Evolutionary conservation across 2,797 vertebrate genomes (phyloP), one percentile per base, ranked within the genome.

Genomic region (Sciurus vulgaris): DNA sequence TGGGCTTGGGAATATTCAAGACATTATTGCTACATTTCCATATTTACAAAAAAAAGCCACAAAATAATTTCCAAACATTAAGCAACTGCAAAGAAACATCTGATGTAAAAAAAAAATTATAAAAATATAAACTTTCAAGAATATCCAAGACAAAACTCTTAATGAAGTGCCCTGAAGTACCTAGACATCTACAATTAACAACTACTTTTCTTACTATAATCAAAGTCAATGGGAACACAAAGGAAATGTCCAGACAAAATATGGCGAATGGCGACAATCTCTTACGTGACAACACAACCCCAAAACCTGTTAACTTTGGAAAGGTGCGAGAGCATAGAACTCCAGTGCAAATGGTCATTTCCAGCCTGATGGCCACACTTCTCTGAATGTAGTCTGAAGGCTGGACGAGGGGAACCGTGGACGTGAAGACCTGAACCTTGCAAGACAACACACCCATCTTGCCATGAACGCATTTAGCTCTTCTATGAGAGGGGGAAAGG

Each of bases 121-220:
- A 99, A 99, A 99, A 99, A 99, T 99, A 99, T 98, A 99, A 98
- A 97, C 98, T 98, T 98, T 98, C 97, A 97, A 98, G 97, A 98
- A 98, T 95, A 3, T 98, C 98, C 97, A 98, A 98, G 95, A 97
- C 97, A 98, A 98, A 98, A 89, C 98, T 98, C 98, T 98, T 96
- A 97, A 95, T 97, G 98, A 98, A 98, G 98, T 98, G 98, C 98
- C 98, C 88, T 98, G 97, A 98, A 98, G 98, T 99, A 99, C 98
- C 98, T 95, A 98, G 94, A 98, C 97, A 97, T 96, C 96, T 98
- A 98, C 79, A 97, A 96, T 97, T 88, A 98, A 96, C 94, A 95
- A 96, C 95, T 96, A 97, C 38, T 95, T 98, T 97, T 76, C 87
- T 97, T 94, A 97, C 69, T 78, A 86, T 86, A 91, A 97, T 78